These are phyloP conservation scores for Hemistola chrysoprasaria DNA, from an alignment of 2,888 invertebrate species.

Conservation along the genomic window DNA sequence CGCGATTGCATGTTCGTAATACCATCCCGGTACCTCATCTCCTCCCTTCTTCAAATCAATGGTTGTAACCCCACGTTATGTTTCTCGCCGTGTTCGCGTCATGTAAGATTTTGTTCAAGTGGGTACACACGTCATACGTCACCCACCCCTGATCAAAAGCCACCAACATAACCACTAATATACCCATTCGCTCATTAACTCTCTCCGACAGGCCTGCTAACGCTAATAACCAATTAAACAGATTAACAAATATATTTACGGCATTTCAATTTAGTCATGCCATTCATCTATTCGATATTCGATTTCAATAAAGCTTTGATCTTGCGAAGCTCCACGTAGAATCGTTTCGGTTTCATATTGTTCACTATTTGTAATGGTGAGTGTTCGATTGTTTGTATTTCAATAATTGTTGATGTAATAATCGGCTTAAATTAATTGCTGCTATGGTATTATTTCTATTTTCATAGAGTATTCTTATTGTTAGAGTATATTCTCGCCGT, in stretches of 20 bases:
- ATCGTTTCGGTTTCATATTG: conserved; percentile 66
- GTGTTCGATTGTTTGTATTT: conserved; percentile 46
- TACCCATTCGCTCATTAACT: conserved; percentile 61
- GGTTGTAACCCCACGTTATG: conserved; percentile 13
- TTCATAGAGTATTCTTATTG: no score
- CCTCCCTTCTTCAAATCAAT: no score
- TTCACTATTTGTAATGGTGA: conserved; percentile 60
- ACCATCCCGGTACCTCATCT: no score
- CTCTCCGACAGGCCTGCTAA: conserved; percentile 58
- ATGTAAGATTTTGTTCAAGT: conserved; percentile 36
- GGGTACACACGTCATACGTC: conserved; percentile 34
- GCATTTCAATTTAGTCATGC: conserved; percentile 60
- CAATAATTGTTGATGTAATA: conserved; percentile 43
- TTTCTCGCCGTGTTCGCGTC: conserved; percentile 24
- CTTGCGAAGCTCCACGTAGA: conserved; percentile 52
- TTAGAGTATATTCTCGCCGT: no score
- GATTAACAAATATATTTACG: conserved; percentile 75
- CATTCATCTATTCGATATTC: conserved; percentile 38
- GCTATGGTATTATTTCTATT: conserved; percentile 4
- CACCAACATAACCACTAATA: conserved; percentile 50
- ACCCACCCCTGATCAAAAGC: conserved; percentile 58
- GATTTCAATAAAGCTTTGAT: conserved; percentile 64
- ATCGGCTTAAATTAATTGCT: conserved; percentile 40
- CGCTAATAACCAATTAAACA: conserved; percentile 78
- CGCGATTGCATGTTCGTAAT: no score